Base-by-base conservation (phyloP, 2,797 vertebrate species). In the Clamator glandarius region DNA sequence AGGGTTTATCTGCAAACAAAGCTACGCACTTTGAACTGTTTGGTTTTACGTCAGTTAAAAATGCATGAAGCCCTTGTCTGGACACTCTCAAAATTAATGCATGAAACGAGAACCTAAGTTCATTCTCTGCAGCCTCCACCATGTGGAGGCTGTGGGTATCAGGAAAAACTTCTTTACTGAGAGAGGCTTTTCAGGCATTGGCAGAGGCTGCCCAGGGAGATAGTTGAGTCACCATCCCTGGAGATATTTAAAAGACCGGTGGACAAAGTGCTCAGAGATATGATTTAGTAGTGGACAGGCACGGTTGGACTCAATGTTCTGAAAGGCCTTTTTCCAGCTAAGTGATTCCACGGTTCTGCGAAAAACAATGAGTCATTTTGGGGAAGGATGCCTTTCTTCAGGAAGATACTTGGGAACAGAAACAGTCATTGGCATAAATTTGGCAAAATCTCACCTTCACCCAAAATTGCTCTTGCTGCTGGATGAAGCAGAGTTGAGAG, bases 401-500 rank as follows among this genome's bases (percentile, higher is more conserved):
- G 58, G 46, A 42, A 35, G 33, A 17, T 4, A 2, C 12, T 41
- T 28, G 7, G 41, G 62, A 3, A 21, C 1, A 62, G n/a, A 82
- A 89, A 73, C 0, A 6, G 28, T 1, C 3, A 35, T 54, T 75
- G 8, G 16, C 14, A 17, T 21, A 16, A 26, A 70, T 6, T 1
- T 6, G n/a, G 20, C 36, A 35, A 68, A 78, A 75, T 5, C 33
- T 67, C 2, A 3, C 17, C 52, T 26, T 14, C 8, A 28, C 29
- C 74, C 35, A 12, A 19, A 84, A 44, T 21, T 0, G 2, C 52
- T 19, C 48, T 28, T 3, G 1, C 39, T 6, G 31, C 57, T 1
- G 3, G 58, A 15, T 0, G 0, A 33, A 83, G 31, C 14, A 5
- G 28, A 20, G 26, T 1, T 42, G 51, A 31, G 46, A 9, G 23